Percentiles rank a stretch among this genome's conserved stretches.
These are phyloP conservation scores for Nautilus pompilius DNA, from an alignment of 1,140 invertebrate genomes.

Conservation along the genomic window DNA sequence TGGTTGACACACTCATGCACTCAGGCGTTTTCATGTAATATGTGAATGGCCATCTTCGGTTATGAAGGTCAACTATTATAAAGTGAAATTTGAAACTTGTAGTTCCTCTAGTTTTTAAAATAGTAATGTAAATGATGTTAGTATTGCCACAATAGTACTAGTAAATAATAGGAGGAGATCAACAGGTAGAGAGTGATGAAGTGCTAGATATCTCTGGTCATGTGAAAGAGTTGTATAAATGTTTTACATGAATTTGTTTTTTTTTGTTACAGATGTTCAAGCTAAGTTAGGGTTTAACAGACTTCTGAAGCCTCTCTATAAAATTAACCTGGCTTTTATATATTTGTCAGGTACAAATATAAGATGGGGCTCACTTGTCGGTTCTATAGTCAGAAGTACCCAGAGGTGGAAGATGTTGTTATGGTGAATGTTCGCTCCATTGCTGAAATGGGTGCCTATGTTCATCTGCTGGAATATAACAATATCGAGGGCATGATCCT, in stretches of 20 bases:
- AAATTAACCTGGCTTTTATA: slow-evolving; percentile 3
- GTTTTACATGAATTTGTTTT: background rate
- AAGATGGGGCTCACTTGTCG: slow-evolving; percentile 92
- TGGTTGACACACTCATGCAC: no score
- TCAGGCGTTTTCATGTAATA: no score
- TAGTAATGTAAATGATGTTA: no score
- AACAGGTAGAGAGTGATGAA: background rate
- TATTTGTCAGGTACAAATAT: background rate
- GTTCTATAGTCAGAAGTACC: slow-evolving; percentile 97
- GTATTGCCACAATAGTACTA: no score
- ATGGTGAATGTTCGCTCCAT: slow-evolving; percentile 99
- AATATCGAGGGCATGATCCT: slow-evolving; percentile 89
- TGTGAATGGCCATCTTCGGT: no score
- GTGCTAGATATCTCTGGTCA: background rate
- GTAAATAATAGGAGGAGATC: background rate
- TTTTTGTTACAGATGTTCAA: background rate
- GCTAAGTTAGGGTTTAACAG: background rate
- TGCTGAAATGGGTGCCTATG: slow-evolving; percentile 99
- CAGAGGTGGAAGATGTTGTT: slow-evolving; percentile 98
- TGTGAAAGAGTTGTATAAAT: background rate
- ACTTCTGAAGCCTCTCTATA: no score
- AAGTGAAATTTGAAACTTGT: no score
- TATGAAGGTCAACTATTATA: no score
- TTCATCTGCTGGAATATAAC: slow-evolving; percentile 96
- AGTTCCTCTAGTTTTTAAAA: no score